Base-by-base conservation (phyloP, 1,140 invertebrate genomes). In the Cataglyphis hispanica region DNA sequence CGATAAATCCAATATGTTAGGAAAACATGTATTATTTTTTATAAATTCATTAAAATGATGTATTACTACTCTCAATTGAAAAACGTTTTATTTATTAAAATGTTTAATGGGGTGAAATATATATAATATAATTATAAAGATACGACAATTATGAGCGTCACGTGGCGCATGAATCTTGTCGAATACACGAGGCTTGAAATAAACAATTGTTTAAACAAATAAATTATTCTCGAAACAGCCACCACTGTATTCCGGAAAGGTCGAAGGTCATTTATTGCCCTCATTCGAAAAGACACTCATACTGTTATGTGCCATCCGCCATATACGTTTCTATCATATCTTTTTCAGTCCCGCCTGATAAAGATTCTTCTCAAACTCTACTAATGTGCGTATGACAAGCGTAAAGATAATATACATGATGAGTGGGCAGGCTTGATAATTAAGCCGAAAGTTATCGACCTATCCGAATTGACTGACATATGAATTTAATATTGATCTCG, bases 261-360 rank as follows among this genome's bases (percentile, higher is more conserved):
- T 93, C 89, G 91, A 78, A 77, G 86, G 90, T 90, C 92, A 90
- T 85, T 86, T 88, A 90, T 89, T 90, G 87, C 87, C 86, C 70
- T 76, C 83, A 85, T 91, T 92, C 75, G 77, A 84, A 91, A 90
- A 86, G 22, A 31, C 74, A 91, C 84, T 78, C 91, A 90, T 72
- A 90, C 87, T 86, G 90, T 89, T 84, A 81, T 87, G 50, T 72
- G 85, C 34, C 74, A 25, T 46, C 11, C 43, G 56, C 61, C 81
- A 34, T 74, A 87, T 85, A 91, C 77, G 85, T 75, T 75, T 84
- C 46, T 70, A 78, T 89, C 90, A 70, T 92, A 92, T 92, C 90
- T 87, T 74, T 61, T 91, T 89, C 87, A 89, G 86, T 87, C 86
- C n/a, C 58, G 87, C 0, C 31, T 84, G 93, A 94, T 94, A 94